A percentile compares a stretch with the other conserved stretches of the same genome.
phyloP scores from a whole-genome alignment of 1,140 invertebrate genomes.

The Cardiocondyla obscurior region DNA sequence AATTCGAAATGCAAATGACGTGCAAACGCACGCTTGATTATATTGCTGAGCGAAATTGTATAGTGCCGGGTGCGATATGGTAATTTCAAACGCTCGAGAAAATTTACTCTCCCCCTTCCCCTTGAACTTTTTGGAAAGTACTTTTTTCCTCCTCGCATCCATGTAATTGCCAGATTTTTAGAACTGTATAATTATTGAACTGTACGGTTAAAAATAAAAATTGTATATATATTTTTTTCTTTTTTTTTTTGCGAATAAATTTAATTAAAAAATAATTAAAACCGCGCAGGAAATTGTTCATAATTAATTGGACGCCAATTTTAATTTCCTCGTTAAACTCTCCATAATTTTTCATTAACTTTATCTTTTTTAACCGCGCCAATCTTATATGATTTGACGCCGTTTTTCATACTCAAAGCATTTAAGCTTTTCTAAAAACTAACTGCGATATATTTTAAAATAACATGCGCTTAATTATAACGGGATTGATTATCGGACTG shows the following conservation, averaged over 20 bases:
- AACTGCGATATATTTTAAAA: slow-evolving; percentile 35
- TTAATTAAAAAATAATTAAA: neutral
- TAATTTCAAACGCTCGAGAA: neutral
- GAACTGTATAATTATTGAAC: neutral
- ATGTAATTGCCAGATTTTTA: neutral
- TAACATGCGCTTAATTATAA: slow-evolving; percentile 44
- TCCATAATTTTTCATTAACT: neutral
- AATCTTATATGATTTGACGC: neutral
- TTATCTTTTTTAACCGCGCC: neutral
- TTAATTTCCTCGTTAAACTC: neutral
- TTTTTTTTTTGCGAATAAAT: neutral
- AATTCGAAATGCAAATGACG: slow-evolving; percentile 16
- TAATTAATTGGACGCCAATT: neutral
- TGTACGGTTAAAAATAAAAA: neutral
- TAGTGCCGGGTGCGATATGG: neutral
- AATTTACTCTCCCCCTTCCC: neutral
- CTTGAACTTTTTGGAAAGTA: neutral
- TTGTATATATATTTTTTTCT: neutral
- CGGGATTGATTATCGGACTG: slow-evolving; percentile 2
- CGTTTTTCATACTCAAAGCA: neutral
- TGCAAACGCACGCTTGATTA: neutral
- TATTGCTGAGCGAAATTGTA: neutral
- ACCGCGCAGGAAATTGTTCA: neutral
- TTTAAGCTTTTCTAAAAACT: slow-evolving; percentile 10
- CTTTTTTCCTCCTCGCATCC: neutral